Evolutionary conservation across 2,797 vertebrate species (phyloP), one percentile per base, ranked within the genome.

Genomic region (Kryptopterus vitreolus): DNA sequence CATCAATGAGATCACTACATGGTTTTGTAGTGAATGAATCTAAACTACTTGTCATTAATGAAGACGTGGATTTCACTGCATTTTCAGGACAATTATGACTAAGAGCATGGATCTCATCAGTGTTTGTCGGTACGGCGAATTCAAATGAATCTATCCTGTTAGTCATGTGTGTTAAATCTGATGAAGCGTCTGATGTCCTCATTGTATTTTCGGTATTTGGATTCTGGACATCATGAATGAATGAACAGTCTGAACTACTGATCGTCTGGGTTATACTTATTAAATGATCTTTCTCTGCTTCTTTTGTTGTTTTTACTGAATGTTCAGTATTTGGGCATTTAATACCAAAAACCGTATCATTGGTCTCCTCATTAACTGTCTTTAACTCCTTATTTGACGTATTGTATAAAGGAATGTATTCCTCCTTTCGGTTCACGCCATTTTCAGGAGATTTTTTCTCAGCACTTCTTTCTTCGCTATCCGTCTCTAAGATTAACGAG

Each of bases 191-290:
- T n/a, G 35, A 26, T 46, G 26, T 52, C 26, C 11, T 69, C 26
- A 55, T 11, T 48, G 31, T 26, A 52, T 33, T 48, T 62, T 55
- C 48, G 20, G 20, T 48, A 62, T 24, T 46, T 63, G 58, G 58
- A 76, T 18, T 7, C 38, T 43, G 38, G 38, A 43, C 38, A 43
- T 10, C n/a, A n/a, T 10, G 7, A 71, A 53, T n/a, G 20, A 75
- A 78, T 16, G 84, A 78, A 22, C 74, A 26, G 74, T 83, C 81
- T 10, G 35, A 59, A 77, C 50, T 26, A 77, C 85, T 48, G 5
- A 35, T n/a, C 13, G 18, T 5, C 26, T 74, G 13, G 43, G 53
- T 1, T 9, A 13, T 38, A 79, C 70, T 86, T 70, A 83, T 83
- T 43, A 20, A 18, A 13, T 0, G 31, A 77, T 52, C 4, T 24